These are phyloP conservation scores for Butastur rufipennis DNA, from an alignment of 2,113 vertebrate species.

Conservation along the genomic window DNA sequence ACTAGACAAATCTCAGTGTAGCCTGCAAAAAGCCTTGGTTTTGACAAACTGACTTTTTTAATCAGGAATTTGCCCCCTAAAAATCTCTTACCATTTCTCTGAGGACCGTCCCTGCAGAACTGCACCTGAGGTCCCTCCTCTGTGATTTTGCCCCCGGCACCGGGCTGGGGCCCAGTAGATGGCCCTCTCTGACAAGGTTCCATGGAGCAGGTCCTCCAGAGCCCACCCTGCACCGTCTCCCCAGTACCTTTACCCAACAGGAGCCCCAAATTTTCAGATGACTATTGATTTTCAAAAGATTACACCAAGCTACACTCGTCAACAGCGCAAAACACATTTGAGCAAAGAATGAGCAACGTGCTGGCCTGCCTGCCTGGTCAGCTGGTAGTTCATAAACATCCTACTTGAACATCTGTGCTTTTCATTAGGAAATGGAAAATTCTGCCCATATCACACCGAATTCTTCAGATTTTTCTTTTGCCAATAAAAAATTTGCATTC, in stretches of 20 bases:
- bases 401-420: not conserved
- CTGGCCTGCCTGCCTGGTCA: not conserved
- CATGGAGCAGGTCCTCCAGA: not conserved
- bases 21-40: not conserved
- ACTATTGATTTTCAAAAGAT: not conserved
- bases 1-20: not conserved
- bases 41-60: not conserved
- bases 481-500: not conserved
- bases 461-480: not conserved
- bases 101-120: not conserved
- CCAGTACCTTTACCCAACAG: not conserved
- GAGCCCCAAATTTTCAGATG: not conserved
- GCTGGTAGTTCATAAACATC: not conserved
- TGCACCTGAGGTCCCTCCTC: not conserved
- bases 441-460: not conserved
- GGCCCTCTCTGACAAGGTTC: constrained; percentile 45
- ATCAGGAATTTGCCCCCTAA: not conserved
- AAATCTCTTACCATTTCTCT: not conserved
- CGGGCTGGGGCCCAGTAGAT: constrained; percentile 26
- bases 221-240: not conserved
- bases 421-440: not conserved
- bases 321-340: not conserved
- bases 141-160: not conserved
- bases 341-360: not conserved
- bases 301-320: not conserved